A percentile compares a stretch with the other conserved stretches of the same genome.
Conservation (phyloP, 2,113 vertebrate species). For the Illadopsis cleaveri region DNA sequence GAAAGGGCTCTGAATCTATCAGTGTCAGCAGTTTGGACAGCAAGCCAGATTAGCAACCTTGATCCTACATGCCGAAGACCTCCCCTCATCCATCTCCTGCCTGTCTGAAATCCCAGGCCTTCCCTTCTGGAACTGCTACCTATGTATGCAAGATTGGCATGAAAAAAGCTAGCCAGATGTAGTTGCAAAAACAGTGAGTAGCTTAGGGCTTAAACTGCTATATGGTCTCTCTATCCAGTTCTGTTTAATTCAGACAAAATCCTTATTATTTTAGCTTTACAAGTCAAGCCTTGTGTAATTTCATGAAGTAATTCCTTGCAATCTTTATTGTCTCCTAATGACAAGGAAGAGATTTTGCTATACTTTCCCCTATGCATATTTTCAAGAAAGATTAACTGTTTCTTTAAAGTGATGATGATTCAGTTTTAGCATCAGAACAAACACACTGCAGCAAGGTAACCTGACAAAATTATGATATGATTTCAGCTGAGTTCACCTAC, state of each 20-base stretch:
- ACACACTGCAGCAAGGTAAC: background rate
- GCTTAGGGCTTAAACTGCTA: background rate
- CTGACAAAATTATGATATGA: background rate
- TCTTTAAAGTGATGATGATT: background rate
- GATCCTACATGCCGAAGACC: background rate
- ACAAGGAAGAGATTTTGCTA: background rate
- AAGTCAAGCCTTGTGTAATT: background rate
- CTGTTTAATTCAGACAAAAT: background rate
- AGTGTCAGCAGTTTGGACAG: background rate
- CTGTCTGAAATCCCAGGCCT: background rate
- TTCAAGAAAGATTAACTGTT: background rate
- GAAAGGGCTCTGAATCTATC: background rate
- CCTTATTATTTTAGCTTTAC: background rate
- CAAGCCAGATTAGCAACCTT: background rate
- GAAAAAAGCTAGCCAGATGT: background rate
- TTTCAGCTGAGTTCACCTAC: background rate
- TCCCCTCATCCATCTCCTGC: background rate
- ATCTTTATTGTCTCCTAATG: background rate
- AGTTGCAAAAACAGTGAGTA: background rate
- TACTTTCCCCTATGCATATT: background rate
- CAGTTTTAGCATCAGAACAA: background rate
- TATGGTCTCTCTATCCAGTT: background rate
- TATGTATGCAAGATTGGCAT: background rate
- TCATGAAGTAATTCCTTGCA: background rate
- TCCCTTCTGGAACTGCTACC: background rate